These are phyloP conservation scores for Oryzias dopingdopingensis DNA, from an alignment of 2,797 vertebrate genomes.

Conservation along the genomic window DNA sequence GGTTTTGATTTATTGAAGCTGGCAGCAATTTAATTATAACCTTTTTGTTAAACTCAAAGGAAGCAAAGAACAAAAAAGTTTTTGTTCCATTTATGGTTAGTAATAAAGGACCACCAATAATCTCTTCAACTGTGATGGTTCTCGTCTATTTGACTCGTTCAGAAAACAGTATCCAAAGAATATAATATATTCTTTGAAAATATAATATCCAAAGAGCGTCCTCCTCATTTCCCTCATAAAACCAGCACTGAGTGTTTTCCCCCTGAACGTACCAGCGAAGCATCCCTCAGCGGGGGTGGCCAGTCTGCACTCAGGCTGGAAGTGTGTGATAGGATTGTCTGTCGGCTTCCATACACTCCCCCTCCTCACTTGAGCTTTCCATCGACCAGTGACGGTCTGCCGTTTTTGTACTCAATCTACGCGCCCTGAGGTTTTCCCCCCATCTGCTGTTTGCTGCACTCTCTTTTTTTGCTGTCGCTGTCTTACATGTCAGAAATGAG, in stretches of 20 bases:
- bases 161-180: slow-evolving; percentile 16
- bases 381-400: slow-evolving; percentile 37
- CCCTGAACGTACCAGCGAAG: slow-evolving; percentile 42
- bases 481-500: slow-evolving; percentile 34
- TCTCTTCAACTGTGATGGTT: slow-evolving; percentile 26
- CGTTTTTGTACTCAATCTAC: slow-evolving; percentile 32
- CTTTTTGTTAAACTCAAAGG: slow-evolving; percentile 20
- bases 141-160: slow-evolving; percentile 16
- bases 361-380: slow-evolving; percentile 29
- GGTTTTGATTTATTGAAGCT: too few relatives aligned
- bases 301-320: slow-evolving; percentile 56
- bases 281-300: slow-evolving; percentile 60
- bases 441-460: slow-evolving; percentile 4
- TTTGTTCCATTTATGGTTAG: slow-evolving; percentile 4
- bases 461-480: slow-evolving; percentile 21
- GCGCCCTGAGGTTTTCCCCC: slow-evolving; percentile 28
- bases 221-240: slow-evolving; percentile 39
- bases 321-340: slow-evolving; percentile 63
- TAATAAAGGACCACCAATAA: slow-evolving; percentile 29
- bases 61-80: neutral
- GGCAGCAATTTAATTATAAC: too few relatives aligned
- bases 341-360: slow-evolving; percentile 6
- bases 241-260: slow-evolving; percentile 31
- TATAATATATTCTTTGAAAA: too few relatives aligned
- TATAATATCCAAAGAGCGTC: neutral